These are phyloP conservation scores for Drosophila infuscata DNA, from an alignment of 2,888 invertebrate species.

Conservation along the genomic window DNA sequence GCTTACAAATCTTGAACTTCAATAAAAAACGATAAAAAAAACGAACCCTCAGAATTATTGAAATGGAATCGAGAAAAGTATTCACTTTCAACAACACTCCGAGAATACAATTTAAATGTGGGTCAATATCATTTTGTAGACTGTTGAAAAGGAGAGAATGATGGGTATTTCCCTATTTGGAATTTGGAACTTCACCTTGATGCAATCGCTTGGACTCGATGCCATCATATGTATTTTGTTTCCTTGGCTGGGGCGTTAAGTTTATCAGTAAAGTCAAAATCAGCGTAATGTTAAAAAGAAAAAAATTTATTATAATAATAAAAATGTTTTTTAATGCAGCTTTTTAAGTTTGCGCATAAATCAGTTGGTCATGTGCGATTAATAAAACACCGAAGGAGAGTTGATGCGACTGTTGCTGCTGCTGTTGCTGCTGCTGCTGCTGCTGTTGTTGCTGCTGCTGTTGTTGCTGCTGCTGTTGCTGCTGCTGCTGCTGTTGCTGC, in stretches of 20 bases:
- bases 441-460: conserved; percentile 1
- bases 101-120: background rate
- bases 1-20: background rate
- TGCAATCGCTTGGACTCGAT: conserved; percentile 41
- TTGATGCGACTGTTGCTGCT: background rate
- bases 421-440: conserved; percentile 5
- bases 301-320: conserved; percentile 72
- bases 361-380: conserved; percentile 80
- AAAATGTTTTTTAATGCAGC: conserved; percentile 75
- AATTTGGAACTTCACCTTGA: conserved; percentile 40
- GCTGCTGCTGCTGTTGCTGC: conserved; percentile 11
- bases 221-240: conserved; percentile 47
- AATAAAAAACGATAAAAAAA: background rate
- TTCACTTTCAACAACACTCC: background rate
- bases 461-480: conserved; percentile 5
- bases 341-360: conserved; percentile 73
- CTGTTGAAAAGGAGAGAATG: background rate
- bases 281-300: conserved; percentile 49
- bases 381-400: conserved; percentile 66
- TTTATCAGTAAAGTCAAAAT: conserved; percentile 77
- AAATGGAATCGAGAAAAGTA: background rate
- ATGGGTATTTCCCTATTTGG: background rate
- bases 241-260: conserved; percentile 58
- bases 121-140: background rate
- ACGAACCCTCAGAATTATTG: background rate